A percentile compares a stretch with the other conserved stretches of the same genome.
Conservation (phyloP, 2,888 invertebrate genomes). For the Epinotia ramella region DNA sequence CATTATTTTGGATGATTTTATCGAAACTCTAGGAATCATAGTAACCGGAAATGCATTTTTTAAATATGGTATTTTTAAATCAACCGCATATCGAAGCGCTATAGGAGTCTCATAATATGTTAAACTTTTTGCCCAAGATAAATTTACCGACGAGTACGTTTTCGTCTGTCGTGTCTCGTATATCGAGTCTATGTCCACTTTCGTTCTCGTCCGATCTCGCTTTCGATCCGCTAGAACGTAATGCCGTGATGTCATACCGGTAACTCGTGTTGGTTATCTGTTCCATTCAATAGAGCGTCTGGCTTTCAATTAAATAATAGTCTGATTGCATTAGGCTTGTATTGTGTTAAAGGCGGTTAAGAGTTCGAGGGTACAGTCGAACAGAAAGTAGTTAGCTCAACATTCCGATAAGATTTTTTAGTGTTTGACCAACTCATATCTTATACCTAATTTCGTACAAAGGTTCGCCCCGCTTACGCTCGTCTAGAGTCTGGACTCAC, state of each 20-base stretch:
- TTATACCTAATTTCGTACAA: too few species aligned
- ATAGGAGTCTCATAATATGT: not conserved
- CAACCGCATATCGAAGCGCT: not conserved
- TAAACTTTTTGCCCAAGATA: too few species aligned
- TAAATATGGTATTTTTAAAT: too few species aligned
- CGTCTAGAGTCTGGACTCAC: too few species aligned
- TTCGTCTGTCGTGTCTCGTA: constrained; percentile 17
- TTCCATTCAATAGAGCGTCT: constrained; percentile 5
- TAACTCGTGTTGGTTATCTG: constrained; percentile 32
- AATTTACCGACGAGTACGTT: not conserved
- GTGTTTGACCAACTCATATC: too few species aligned
- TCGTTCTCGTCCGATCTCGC: constrained; percentile 41
- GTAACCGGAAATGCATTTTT: too few species aligned
- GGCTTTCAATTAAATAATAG: constrained; percentile 28
- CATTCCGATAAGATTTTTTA: not conserved
- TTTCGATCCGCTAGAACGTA: constrained; percentile 43
- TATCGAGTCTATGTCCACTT: constrained; percentile 33
- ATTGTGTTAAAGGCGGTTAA: not conserved
- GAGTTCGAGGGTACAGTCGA: not conserved
- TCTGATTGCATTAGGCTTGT: not conserved
- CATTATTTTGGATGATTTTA: not conserved
- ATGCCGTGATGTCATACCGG: constrained; percentile 43
- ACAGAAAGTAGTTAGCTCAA: not conserved
- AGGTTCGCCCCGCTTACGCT: too few species aligned
- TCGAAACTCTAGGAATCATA: too few species aligned